Percentiles rank a stretch among this genome's conserved stretches.
Conservation (phyloP, 2,888 invertebrate genomes). For the Tribolium freemani region DNA sequence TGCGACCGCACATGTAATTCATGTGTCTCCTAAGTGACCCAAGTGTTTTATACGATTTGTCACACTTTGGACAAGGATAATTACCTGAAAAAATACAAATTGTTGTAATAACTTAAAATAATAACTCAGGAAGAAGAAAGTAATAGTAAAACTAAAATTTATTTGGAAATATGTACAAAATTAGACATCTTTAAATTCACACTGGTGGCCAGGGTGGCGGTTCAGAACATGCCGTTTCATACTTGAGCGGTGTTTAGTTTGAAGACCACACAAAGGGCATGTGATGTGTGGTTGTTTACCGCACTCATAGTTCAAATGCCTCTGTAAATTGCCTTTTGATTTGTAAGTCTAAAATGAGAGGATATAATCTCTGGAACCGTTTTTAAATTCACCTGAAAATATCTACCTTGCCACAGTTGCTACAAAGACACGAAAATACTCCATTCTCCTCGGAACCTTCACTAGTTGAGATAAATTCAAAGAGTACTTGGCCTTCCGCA, state of each 20-base stretch:
- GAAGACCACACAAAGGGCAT: conserved; percentile 47
- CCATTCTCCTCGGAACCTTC: not conserved
- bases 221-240: conserved; percentile 46
- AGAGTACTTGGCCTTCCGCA: conserved; percentile 4
- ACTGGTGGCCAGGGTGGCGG: conserved; percentile 37
- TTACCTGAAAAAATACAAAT: conserved; percentile 11
- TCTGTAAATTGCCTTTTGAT: conserved; percentile 45
- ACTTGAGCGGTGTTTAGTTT: conserved; percentile 47
- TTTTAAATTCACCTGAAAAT: not conserved
- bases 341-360: conserved; percentile 46
- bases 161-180: conserved; percentile 15
- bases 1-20: conserved; percentile 36
- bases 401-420: conserved; percentile 29
- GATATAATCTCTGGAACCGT: not conserved
- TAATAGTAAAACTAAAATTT: conserved; percentile 7
- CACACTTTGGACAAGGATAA: conserved; percentile 33
- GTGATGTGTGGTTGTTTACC: conserved; percentile 48
- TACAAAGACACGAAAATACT: conserved; percentile 14
- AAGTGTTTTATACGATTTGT: conserved; percentile 29
- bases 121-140: not conserved
- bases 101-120: not conserved
- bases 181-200: conserved; percentile 32
- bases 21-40: conserved; percentile 32
- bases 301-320: conserved; percentile 52
- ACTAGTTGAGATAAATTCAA: conserved; percentile 20